Percentiles rank a stretch among this genome's conserved stretches.
phyloP scores from a whole-genome alignment of 2,888 invertebrate species.

The Drosophila nigricruria region DNA sequence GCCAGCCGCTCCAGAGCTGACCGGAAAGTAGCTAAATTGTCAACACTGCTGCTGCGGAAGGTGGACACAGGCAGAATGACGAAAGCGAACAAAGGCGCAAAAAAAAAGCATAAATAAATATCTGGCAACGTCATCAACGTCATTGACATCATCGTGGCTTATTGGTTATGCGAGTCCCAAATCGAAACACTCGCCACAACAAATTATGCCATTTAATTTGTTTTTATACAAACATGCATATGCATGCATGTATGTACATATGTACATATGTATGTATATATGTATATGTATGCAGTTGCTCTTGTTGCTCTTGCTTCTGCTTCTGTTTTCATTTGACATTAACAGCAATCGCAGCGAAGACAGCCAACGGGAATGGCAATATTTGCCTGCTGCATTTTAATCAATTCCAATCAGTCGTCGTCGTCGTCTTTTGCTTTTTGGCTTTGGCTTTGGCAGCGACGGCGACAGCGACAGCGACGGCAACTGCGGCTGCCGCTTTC shows the following conservation, averaged over 20 bases:
- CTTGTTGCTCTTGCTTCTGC: constrained; percentile 1
- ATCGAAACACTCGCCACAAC: constrained; percentile 47
- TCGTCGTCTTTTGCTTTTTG: constrained; percentile 33
- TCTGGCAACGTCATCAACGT: constrained; percentile 58
- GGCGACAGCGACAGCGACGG: background rate
- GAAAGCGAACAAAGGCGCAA: constrained; percentile 32
- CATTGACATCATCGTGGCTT: constrained; percentile 59
- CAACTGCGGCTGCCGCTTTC: background rate
- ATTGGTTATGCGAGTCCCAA: constrained; percentile 38
- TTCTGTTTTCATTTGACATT: constrained; percentile 34
- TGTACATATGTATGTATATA: background rate
- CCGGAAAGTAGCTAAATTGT: no score
- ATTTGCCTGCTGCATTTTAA: constrained; percentile 68
- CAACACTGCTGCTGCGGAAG: no score
- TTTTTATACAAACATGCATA: background rate
- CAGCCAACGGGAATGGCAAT: constrained; percentile 22
- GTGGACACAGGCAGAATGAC: constrained; percentile 27
- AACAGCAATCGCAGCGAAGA: constrained; percentile 26
- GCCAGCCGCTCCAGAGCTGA: no score
- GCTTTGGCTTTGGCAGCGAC: constrained; percentile 24
- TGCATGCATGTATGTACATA: background rate
- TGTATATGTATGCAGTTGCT: background rate
- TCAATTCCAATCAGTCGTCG: constrained; percentile 74
- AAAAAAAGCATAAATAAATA: constrained; percentile 39
- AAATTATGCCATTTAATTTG: constrained; percentile 31